Base-by-base conservation (phyloP, 1,140 invertebrate genomes). In the Alviniconcha marisindica region DNA sequence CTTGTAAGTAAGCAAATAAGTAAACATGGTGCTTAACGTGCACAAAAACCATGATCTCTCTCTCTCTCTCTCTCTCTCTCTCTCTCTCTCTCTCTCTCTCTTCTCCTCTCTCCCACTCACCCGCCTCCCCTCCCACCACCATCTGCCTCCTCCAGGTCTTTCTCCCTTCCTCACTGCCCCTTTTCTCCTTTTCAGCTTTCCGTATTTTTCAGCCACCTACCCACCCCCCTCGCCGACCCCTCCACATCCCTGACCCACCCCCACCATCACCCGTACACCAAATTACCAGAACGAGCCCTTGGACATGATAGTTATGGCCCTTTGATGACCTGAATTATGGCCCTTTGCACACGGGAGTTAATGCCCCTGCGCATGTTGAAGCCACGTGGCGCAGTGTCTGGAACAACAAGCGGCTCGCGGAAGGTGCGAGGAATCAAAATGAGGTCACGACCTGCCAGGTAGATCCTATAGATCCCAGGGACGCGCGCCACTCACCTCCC, bases 301-400 rank as follows among this genome's bases (percentile, higher is more conserved):
- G 36, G 71, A 42, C 38, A 73, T 18, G 71, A 28, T 18, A 12
- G 40, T 18, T 3, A 38, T 10, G 38, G 60, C 21, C 60, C 60
- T 63, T 63, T 63, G 21, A 63, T 63, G 21, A 31, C 60, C 28
- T 24, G 60, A 63, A 63, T 63, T 63, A 63, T 63, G 21, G 21
- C 60, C 28, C 60, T 63, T 63, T 63, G 60, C 60, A 63, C 60
- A n/a, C 51, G 44, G 44, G 44, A 48, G 44, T 48, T n/a, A 63
- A 63, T 63, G 60, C 28, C 28, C 60, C 24, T 24, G 21, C 10
- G 28, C 60, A 63, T 63, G 21, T 24, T 63, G 60, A 5, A 5
- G 60, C 60, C 28, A 31, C 28, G 60, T 63, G 21, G 21, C 7
- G 60, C 28, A 24, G 7, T 31, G 60, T 63, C 10, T 31, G 60